Conservation (phyloP, 2,888 invertebrate genomes). For the Epistrophella euchroma region DNA sequence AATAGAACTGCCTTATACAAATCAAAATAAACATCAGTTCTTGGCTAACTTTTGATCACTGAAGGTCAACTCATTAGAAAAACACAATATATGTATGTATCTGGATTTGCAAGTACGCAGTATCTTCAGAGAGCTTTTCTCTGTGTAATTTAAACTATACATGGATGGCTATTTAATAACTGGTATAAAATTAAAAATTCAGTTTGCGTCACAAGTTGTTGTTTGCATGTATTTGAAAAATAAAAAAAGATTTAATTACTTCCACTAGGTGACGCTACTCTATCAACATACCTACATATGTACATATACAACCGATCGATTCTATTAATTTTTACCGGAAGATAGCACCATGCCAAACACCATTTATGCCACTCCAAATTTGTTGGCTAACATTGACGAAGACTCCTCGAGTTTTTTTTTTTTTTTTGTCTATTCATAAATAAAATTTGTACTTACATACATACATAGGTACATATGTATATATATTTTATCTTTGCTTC, state of each 20-base stretch:
- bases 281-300: background rate
- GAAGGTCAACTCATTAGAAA: background rate
- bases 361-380: conserved; percentile 52
- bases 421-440: background rate
- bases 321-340: conserved; percentile 62
- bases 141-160: conserved; percentile 11
- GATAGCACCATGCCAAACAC: conserved; percentile 19
- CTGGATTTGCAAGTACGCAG: conserved; percentile 10
- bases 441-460: conserved; percentile 30
- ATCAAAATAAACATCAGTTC: background rate
- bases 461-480: no score
- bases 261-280: conserved; percentile 16
- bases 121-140: conserved; percentile 11
- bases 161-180: conserved; percentile 15
- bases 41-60: background rate
- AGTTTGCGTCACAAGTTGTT: conserved; percentile 51
- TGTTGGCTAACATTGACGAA: conserved; percentile 26
- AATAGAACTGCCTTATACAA: background rate
- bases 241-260: conserved; percentile 33
- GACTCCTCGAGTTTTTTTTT: conserved; percentile 22
- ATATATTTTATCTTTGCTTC: conserved; percentile 29
- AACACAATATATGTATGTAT: conserved; percentile 4
- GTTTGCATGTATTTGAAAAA: conserved; percentile 16
- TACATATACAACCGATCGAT: conserved; percentile 8
- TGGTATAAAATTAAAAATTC: conserved; percentile 54